Conservation (phyloP, 2,113 vertebrate species). For the Hypanus sabinus region DNA sequence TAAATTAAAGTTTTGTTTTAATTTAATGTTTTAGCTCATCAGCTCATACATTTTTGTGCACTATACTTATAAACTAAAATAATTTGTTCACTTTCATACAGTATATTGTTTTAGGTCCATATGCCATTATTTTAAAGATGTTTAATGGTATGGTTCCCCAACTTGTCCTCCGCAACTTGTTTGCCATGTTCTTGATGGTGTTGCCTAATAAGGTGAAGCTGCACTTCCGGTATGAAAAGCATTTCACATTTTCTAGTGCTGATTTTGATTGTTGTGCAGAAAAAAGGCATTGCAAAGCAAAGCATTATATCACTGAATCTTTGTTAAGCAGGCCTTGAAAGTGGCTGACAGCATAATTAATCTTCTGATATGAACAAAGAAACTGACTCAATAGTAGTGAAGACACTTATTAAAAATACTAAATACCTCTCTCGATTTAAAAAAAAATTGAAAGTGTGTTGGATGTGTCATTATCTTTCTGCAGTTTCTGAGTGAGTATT, state of each 20-base stretch:
- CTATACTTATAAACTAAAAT: slow-evolving; percentile 21
- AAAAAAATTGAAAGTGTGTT: slow-evolving; percentile 66
- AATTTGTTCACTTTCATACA: slow-evolving; percentile 11
- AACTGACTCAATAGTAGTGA: slow-evolving; percentile 99
- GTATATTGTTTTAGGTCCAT: slow-evolving; percentile 16
- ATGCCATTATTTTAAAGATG: neutral
- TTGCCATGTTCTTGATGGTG: neutral
- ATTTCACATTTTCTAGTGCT: slow-evolving; percentile 94
- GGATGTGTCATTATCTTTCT: slow-evolving; percentile 72
- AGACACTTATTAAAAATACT: slow-evolving; percentile 99
- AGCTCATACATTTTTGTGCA: neutral
- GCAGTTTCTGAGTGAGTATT: slow-evolving; percentile 27
- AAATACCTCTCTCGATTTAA: slow-evolving; percentile 84
- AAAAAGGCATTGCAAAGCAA: slow-evolving; percentile 79
- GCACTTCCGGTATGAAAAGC: slow-evolving; percentile 81
- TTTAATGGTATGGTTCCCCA: neutral
- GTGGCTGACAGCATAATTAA: slow-evolving; percentile 99
- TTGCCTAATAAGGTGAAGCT: neutral
- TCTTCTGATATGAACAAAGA: slow-evolving; percentile 99
- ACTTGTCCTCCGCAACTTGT: slow-evolving; percentile 7
- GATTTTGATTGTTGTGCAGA: slow-evolving; percentile 94
- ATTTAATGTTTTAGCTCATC: slow-evolving; percentile 18
- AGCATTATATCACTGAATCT: slow-evolving; percentile 99
- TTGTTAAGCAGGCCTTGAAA: slow-evolving; percentile 99
- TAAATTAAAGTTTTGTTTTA: slow-evolving; percentile 1